Conservation (phyloP, 2,888 invertebrate genomes). For the Mythimna vitellina region DNA sequence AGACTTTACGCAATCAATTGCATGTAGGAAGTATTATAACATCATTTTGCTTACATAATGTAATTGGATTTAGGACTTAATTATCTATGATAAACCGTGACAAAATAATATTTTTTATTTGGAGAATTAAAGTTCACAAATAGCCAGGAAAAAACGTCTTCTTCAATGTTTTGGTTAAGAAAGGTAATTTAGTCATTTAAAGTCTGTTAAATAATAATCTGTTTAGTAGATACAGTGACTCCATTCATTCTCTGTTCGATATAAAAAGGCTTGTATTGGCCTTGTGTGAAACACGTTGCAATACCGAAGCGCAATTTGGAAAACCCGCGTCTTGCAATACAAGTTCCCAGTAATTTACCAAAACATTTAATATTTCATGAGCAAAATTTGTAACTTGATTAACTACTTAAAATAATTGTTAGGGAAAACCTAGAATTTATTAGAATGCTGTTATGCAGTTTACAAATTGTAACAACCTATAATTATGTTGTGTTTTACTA, state of each 20-base stretch:
- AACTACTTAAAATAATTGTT: constrained; percentile 42
- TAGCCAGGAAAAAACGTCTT: neutral
- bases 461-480: constrained; percentile 19
- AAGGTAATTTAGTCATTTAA: neutral
- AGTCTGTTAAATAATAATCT: too few species aligned
- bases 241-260: constrained; percentile 55
- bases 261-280: constrained; percentile 66
- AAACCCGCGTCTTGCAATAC: constrained; percentile 84
- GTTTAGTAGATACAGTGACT: constrained; percentile 22
- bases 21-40: constrained; percentile 26
- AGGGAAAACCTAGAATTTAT: constrained; percentile 54
- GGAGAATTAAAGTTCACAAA: neutral
- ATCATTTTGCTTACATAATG: constrained; percentile 16
- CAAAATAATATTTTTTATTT: neutral
- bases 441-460: constrained; percentile 36
- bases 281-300: constrained; percentile 80
- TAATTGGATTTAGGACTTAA: constrained; percentile 9
- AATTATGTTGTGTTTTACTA: constrained; percentile 25
- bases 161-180: neutral
- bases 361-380: constrained; percentile 63
- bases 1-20: constrained; percentile 22
- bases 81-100: neutral
- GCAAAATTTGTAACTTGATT: constrained; percentile 52
- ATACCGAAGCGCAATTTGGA: constrained; percentile 81
- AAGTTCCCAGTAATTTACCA: constrained; percentile 72